Percentiles rank a stretch among this genome's conserved stretches.
Conservation (phyloP, 2,888 invertebrate species). For the Linnaemya vulpina region DNA sequence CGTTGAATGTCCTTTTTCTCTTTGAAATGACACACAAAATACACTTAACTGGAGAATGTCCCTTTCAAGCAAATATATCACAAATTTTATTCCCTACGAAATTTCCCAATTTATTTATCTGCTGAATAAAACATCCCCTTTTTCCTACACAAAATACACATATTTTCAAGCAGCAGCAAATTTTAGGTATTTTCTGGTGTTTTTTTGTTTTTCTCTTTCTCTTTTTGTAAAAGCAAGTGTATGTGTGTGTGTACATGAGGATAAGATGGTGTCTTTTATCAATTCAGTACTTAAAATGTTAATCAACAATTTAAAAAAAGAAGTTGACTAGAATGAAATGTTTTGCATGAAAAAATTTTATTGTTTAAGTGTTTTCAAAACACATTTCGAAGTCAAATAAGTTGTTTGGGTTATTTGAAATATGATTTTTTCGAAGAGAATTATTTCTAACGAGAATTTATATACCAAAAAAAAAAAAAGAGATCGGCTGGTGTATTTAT, state of each 20-base stretch:
- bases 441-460: background rate
- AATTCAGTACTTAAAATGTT: slow-evolving; percentile 17
- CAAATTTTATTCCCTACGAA: background rate
- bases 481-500: background rate
- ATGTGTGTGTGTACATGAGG: background rate
- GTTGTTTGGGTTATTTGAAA: too few species aligned
- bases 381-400: too few species aligned
- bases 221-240: background rate
- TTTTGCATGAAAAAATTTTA: too few species aligned
- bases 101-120: background rate
- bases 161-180: background rate
- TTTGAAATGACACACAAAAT: background rate
- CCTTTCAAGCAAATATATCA: background rate
- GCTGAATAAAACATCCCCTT: slow-evolving; percentile 13
- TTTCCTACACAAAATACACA: background rate
- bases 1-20: background rate
- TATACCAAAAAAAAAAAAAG: background rate
- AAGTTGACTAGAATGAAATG: too few species aligned
- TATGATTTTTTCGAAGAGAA: background rate
- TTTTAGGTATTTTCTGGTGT: background rate
- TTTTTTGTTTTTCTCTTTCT: background rate
- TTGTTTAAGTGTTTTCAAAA: too few species aligned
- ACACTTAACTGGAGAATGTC: background rate
- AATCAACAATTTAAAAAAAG: background rate
- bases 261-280: background rate